Evolutionary conservation across 1,140 invertebrate genomes (phyloP), one percentile per base, ranked within the genome.

Genomic region (Carposina sasakii): DNA sequence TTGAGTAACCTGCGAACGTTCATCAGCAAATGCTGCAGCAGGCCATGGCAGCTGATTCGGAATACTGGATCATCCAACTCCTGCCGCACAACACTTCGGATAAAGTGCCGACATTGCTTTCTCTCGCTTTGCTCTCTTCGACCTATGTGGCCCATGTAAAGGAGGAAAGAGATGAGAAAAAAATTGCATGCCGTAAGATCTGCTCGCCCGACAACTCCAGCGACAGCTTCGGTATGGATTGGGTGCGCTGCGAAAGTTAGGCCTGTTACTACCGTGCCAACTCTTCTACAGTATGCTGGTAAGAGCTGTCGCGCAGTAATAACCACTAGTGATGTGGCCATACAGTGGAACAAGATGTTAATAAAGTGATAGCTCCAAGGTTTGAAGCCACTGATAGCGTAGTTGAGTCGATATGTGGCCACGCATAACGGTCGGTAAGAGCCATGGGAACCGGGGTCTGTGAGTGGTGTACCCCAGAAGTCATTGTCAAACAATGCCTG

Each of bases 151-250:
- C 89, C 88, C 41, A 89, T 87, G 76, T 96, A 96, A 15, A 91
- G 88, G 43, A 97, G 87, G 67, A 99, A 94, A 55, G 95, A 92
- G 22, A 93, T 81, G 37, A 99, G 88, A 67, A 94, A 97, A 79
- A 98, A 94, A 54, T 97, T 91, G 67, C 95, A 96, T 15, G 95
- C 94, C 8, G 96, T 90, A 13, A 98, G 86, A 85, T 99, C 98
- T 3, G 97, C 97, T 60, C 96, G 88, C 8, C 98, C 97, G 9
- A 99, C 97, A 36, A 99, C 90, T n/a, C 96, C 96, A 9, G 96
- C 95, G 5, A 99, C 96, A 1, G 96, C 95, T 85, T 99, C 97
- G 21, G 94, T 95, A 83, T 99, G 98, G 57, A 99, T 91, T 13
- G 98, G 98, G 87, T 99, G 98, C 0, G 94, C 91, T 28, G 97